Conservation (phyloP, 2,797 vertebrate genomes). For the Sardinella longiceps region DNA sequence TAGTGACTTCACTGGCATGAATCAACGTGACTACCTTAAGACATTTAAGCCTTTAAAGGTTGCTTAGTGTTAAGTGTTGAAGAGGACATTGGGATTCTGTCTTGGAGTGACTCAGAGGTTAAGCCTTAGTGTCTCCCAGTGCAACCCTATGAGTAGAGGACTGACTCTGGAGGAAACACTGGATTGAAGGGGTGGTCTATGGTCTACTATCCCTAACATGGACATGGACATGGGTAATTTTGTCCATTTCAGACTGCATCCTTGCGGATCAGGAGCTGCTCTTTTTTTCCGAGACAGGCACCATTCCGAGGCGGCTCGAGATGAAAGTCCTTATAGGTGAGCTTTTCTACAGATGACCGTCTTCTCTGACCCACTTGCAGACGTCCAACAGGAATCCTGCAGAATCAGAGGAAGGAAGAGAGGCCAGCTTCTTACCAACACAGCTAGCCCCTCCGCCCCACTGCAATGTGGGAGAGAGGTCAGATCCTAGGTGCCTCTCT, state of each 20-base stretch:
- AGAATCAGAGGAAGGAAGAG: conserved; percentile 59
- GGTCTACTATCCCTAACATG: neutral
- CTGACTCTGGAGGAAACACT: neutral
- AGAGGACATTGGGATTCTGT: too few relatives aligned
- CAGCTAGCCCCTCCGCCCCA: neutral
- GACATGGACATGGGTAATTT: too few relatives aligned
- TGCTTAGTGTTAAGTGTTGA: too few relatives aligned
- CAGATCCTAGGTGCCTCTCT: conserved; percentile 22
- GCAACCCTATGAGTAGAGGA: neutral
- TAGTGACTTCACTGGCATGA: too few relatives aligned
- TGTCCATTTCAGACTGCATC: neutral
- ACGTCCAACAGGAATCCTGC: conserved; percentile 48
- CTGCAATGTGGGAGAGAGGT: conserved; percentile 31
- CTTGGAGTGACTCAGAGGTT: too few relatives aligned
- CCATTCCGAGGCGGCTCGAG: neutral
- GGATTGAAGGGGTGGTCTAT: neutral
- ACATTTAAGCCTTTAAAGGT: too few relatives aligned
- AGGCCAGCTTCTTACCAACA: conserved; percentile 19
- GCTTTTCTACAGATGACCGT: neutral
- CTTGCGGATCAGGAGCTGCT: neutral
- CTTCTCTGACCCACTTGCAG: neutral
- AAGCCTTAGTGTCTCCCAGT: neutral
- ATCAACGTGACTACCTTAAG: too few relatives aligned
- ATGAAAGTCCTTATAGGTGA: neutral
- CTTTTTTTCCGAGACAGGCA: neutral